phyloP scores from a whole-genome alignment of 2,113 vertebrate genomes.

The Calidris pygmaea region DNA sequence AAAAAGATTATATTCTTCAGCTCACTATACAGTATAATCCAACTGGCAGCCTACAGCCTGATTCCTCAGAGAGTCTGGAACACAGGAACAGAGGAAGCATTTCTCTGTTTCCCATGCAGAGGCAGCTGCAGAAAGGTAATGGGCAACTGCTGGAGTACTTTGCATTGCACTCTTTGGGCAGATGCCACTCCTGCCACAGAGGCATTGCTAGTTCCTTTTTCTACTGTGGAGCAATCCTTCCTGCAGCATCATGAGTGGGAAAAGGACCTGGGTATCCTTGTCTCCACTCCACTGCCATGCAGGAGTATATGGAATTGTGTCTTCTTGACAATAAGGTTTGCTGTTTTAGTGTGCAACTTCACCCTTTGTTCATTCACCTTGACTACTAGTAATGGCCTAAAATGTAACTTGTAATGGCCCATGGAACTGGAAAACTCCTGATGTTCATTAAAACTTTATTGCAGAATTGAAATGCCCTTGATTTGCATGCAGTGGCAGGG shows the following conservation, averaged over 20 bases:
- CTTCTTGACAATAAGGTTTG: neutral
- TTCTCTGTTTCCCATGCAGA: neutral
- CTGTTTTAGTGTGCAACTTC: neutral
- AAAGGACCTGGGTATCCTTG: neutral
- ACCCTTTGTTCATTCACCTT: neutral
- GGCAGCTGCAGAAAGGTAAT: neutral
- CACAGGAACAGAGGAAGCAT: fast-evolving
- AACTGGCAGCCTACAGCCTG: neutral
- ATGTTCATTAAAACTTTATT: neutral
- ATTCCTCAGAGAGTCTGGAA: neutral
- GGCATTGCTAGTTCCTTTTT: neutral
- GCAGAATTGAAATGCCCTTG: neutral
- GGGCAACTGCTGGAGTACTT: neutral
- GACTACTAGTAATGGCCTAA: neutral
- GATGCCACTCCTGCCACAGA: neutral
- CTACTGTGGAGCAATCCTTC: neutral
- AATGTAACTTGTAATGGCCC: neutral
- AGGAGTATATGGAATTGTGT: neutral
- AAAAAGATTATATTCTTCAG: neutral
- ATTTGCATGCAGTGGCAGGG: neutral
- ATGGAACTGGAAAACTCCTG: neutral
- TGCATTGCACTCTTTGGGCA: neutral
- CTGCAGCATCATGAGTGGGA: neutral
- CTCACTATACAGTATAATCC: neutral
- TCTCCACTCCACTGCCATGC: neutral